Evolutionary conservation across 2,113 vertebrate genomes (phyloP).

Genomic region (Oreochromis aureus): DNA sequence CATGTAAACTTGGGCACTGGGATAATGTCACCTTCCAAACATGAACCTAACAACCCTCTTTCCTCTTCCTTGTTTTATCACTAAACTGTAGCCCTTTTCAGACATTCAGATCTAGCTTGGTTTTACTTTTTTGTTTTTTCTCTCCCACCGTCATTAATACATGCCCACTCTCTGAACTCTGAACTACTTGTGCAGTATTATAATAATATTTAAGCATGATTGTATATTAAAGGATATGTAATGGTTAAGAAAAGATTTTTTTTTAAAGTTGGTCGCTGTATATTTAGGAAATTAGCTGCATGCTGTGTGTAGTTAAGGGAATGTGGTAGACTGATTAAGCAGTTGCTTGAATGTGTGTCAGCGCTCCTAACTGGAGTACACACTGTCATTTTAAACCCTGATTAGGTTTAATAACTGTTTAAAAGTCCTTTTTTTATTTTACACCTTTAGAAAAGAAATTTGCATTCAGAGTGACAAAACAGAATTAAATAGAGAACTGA

Average conservation of each 20-base stretch:
- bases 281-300: neutral
- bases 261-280: neutral
- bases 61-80: neutral
- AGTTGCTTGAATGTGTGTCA: neutral
- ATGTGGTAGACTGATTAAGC: neutral
- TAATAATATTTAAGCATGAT: neutral
- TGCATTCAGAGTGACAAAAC: too few relatives aligned
- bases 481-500: too few relatives aligned
- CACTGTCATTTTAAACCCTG: neutral
- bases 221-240: neutral
- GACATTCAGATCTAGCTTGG: neutral
- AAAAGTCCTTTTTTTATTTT: neutral
- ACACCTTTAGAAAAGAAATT: neutral
- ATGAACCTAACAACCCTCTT: neutral
- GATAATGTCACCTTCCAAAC: neutral
- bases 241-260: neutral
- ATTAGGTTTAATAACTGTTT: neutral
- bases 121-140: neutral
- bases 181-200: neutral
- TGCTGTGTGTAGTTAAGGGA: neutral
- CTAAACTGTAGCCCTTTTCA: neutral
- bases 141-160: neutral
- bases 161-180: neutral
- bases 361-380: neutral
- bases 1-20: neutral